Conservation (phyloP, 2,797 vertebrate genomes). For the Pseudochaenichthys georgianus region DNA sequence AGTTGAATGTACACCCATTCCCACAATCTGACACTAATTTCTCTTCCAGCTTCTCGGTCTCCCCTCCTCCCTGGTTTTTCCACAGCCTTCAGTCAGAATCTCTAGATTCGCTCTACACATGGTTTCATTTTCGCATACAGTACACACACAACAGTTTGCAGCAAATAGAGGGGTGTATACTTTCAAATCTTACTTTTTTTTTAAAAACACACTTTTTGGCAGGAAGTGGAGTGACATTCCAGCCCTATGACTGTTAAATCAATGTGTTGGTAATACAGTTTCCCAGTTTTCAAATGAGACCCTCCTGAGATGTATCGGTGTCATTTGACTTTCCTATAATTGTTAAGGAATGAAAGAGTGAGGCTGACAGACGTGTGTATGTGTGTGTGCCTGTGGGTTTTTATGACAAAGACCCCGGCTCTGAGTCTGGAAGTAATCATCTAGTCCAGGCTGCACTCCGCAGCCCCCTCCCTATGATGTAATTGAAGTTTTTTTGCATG, state of each 20-base stretch:
- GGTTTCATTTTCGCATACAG: constrained; percentile 42
- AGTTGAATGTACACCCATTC: constrained; percentile 60
- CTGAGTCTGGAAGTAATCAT: constrained; percentile 88
- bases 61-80: constrained; percentile 37
- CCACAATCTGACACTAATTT: constrained; percentile 64
- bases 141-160: constrained; percentile 26
- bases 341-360: constrained; percentile 16
- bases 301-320: constrained; percentile 41
- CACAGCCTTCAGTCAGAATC: constrained; percentile 20
- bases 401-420: constrained; percentile 76
- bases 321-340: constrained; percentile 51
- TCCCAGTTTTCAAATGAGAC: constrained; percentile 34
- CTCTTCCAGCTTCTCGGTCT: constrained; percentile 24
- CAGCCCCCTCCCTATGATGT: constrained; percentile 85
- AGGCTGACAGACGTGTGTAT: constrained; percentile 1
- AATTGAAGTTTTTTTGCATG: constrained; percentile 74
- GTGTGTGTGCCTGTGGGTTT: constrained; percentile 42
- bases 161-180: constrained; percentile 4
- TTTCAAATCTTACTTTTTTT: constrained; percentile 17
- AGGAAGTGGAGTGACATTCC: constrained; percentile 56
- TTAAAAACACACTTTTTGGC: constrained; percentile 8
- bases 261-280: constrained; percentile 35
- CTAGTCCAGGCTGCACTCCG: constrained; percentile 70
- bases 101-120: constrained; percentile 37
- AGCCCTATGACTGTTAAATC: constrained; percentile 28